phyloP scores from a whole-genome alignment of 2,797 vertebrate species.

The Hyperoplus immaculatus region DNA sequence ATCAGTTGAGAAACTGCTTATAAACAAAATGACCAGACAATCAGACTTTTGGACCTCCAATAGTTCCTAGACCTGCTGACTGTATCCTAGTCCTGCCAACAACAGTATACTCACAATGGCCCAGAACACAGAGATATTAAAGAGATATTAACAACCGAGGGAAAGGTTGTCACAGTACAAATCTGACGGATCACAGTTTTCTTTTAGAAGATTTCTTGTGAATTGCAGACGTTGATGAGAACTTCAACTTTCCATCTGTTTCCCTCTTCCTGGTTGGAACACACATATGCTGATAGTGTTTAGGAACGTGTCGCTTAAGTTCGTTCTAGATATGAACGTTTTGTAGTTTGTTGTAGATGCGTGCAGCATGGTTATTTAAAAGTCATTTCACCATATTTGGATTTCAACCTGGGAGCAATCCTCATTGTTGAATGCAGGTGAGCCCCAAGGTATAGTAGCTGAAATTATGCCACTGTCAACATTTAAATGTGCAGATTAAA shows the following conservation, averaged over 20 bases:
- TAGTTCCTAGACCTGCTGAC: too few species aligned
- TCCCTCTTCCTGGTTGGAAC: not conserved
- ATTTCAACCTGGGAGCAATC: constrained; percentile 1
- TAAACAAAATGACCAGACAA: not conserved
- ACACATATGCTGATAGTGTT: not conserved
- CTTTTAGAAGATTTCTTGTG: not conserved
- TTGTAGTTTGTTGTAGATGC: constrained; percentile 21
- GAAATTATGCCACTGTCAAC: not conserved
- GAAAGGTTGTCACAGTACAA: not conserved
- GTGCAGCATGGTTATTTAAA: not conserved
- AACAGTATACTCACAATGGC: not conserved
- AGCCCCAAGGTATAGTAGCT: not conserved
- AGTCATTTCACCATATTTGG: constrained; percentile 2
- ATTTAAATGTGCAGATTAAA: constrained; percentile 3
- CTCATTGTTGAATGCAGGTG: not conserved
- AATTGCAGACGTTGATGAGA: not conserved
- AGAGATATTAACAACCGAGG: not conserved
- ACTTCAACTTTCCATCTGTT: not conserved
- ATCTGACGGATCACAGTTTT: constrained; percentile 1
- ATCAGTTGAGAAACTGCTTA: not conserved
- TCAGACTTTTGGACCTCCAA: not conserved
- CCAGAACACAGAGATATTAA: not conserved
- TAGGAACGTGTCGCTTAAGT: not conserved
- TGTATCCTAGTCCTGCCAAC: not conserved
- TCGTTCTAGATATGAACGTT: constrained; percentile 29